Evolutionary conservation across 2,113 vertebrate genomes (phyloP).

Genomic region (Psittacus erithacus): DNA sequence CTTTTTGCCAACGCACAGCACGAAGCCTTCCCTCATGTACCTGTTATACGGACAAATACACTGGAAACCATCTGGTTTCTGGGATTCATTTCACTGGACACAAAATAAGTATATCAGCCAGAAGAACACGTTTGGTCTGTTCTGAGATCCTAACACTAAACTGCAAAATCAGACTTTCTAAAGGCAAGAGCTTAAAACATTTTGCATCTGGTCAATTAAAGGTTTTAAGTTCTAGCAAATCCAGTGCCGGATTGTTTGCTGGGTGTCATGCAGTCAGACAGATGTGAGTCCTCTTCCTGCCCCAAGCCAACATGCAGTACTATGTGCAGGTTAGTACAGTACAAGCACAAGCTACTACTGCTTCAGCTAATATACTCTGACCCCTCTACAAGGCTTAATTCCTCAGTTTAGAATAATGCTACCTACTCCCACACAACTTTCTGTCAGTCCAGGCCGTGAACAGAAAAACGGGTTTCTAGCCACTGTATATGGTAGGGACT

Average conservation of each 20-base stretch:
- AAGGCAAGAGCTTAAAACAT: not conserved
- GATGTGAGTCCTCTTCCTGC: not conserved
- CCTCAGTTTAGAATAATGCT: not conserved
- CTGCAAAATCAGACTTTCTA: not conserved
- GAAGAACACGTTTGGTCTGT: rapidly evolving
- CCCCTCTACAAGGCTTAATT: not conserved
- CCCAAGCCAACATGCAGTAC: not conserved
- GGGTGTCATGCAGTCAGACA: rapidly evolving
- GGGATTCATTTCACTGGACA: not conserved
- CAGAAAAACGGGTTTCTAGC: not conserved
- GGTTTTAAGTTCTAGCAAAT: not conserved
- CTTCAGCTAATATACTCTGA: not conserved
- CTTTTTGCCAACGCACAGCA: not conserved
- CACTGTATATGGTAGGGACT: not conserved
- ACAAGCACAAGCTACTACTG: not conserved
- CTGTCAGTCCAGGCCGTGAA: not conserved
- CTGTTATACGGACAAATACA: not conserved
- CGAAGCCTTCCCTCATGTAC: not conserved
- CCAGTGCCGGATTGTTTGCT: not conserved
- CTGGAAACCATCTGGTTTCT: not conserved
- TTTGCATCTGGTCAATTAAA: not conserved
- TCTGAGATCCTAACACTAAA: not conserved
- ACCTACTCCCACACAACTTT: not conserved
- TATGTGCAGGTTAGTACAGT: rapidly evolving
- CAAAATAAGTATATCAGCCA: not conserved